These are phyloP conservation scores for Eumerus sabulonum DNA, from an alignment of 2,888 invertebrate genomes.

Conservation along the genomic window DNA sequence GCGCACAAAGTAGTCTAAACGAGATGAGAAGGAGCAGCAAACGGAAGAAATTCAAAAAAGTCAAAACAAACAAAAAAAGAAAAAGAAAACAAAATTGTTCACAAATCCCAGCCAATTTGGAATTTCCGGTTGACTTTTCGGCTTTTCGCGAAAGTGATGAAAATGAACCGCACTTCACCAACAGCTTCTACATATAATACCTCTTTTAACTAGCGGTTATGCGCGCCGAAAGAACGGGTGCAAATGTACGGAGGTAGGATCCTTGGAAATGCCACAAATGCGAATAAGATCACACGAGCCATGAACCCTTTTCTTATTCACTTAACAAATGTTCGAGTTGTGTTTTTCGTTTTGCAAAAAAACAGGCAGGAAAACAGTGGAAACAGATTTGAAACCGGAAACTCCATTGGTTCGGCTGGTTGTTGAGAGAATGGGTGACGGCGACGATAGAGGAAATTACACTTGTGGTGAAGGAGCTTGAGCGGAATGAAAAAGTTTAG, in stretches of 20 bases:
- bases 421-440: background rate
- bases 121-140: slow-evolving; percentile 67
- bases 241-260: slow-evolving; percentile 5
- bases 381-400: no score
- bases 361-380: background rate
- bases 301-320: slow-evolving; percentile 52
- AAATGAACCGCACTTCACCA: slow-evolving; percentile 65
- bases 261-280: slow-evolving; percentile 46
- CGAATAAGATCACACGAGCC: slow-evolving; percentile 55
- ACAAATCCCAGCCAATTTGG: slow-evolving; percentile 67
- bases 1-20: no score
- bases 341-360: slow-evolving; percentile 7
- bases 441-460: background rate
- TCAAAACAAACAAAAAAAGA: background rate
- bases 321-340: background rate
- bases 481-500: no score
- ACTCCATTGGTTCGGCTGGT: no score
- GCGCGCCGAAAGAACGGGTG: no score
- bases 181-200: slow-evolving; percentile 26
- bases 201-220: no score
- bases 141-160: slow-evolving; percentile 65
- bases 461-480: no score
- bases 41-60: no score
- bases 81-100: slow-evolving; percentile 9
- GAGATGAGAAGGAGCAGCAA: slow-evolving; percentile 1